Evolutionary conservation across 2,888 invertebrate genomes (phyloP), one percentile per base, ranked within the genome.

Genomic region (Neoscelio sp.): DNA sequence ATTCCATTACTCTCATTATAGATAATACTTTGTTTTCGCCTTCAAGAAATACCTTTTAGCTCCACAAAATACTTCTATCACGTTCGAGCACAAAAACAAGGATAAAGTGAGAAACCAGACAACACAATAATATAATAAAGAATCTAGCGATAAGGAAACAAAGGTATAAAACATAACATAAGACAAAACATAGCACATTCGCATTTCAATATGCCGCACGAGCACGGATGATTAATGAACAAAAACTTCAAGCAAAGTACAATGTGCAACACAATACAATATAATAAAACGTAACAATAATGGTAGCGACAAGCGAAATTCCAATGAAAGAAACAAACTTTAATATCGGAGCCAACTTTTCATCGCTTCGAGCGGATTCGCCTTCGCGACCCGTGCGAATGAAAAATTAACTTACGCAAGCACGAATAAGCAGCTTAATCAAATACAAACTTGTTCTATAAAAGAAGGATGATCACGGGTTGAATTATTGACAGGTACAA

Each of bases 171-270:
- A n/a, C n/a, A 52, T 10, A 48, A 75, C 52, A 54, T 60, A 2
- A 73, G 35, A 65, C 30, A 56, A 60, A 44, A 28, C 60, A 64
- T 64, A 56, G 75, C 75, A 48, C 62, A 67, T 67, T 62, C 68
- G 33, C 60, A 74, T 28, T 46, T 52, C 35, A 60, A 28, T 68
- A 17, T 13, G 4, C 7, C 12, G 50, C n/a, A 33, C 4, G 6
- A 33, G 33, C 28, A 28, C 23, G 40, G 12, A 54, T 58, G 38
- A 64, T 74, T 74, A 74, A 62, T 54, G 52, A 75, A 75, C 58
- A 67, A 38, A 38, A 60, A 75, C 60, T 48, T 56, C 12, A 76
- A 76, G 76, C 76, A 54, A 54, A 54, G 30, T 64, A 76, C 38
- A 62, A 62, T 54, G 44, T 75, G 75, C 67, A 67, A 67, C 67